Percentiles rank a stretch among this genome's conserved stretches.
These are phyloP conservation scores for Sarcophaga caerulescens DNA, from an alignment of 2,888 invertebrate genomes.

Conservation along the genomic window DNA sequence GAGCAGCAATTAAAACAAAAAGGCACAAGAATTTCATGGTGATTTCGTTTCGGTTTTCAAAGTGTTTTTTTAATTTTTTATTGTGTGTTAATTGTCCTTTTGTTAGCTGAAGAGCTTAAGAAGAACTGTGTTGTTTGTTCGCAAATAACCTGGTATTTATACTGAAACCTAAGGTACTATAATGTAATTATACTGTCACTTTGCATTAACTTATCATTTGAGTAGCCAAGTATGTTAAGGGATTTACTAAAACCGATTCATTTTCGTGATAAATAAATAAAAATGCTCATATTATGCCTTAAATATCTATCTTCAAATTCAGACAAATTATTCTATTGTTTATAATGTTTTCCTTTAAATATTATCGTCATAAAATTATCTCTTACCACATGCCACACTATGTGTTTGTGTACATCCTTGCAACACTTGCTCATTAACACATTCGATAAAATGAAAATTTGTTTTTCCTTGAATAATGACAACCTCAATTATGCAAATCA, in stretches of 20 bases:
- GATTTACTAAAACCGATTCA: neutral
- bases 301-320: too few relatives aligned
- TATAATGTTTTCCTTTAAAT: too few relatives aligned
- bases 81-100: too few relatives aligned
- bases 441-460: neutral
- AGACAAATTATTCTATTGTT: too few relatives aligned
- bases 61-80: neutral
- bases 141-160: constrained; percentile 17
- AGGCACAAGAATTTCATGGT: constrained; percentile 58
- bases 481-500: constrained; percentile 41
- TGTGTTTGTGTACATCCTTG: neutral
- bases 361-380: too few relatives aligned
- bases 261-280: neutral
- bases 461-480: neutral
- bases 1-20: constrained; percentile 35
- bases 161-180: neutral
- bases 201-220: neutral
- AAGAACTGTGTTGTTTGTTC: neutral
- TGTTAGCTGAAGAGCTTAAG: neutral
- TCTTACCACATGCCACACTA: too few relatives aligned
- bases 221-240: too few relatives aligned
- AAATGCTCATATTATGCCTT: neutral
- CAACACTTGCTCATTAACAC: neutral
- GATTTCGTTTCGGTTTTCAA: too few relatives aligned
- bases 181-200: constrained; percentile 1